Base-by-base conservation (phyloP, 2,113 vertebrate genomes). In the Pygoscelis antarcticus region DNA sequence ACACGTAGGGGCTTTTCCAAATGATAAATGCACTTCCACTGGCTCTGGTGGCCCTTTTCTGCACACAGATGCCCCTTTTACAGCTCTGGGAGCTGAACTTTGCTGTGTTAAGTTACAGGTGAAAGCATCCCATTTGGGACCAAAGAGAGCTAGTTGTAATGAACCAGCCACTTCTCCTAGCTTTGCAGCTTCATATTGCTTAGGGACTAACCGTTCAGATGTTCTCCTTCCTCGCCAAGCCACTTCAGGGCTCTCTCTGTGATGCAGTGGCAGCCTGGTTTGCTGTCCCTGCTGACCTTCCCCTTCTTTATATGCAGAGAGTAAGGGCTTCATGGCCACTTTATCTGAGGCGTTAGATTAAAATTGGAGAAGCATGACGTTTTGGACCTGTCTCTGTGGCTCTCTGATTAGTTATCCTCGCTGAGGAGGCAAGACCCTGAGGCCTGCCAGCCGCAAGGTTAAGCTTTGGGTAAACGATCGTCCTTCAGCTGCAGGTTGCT, bases 391-490 rank as follows among this genome's bases (percentile, higher is more conserved):
- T 93, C 72, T 94, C 65, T 95, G 72, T 76, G 68, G n/a, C 74
- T 80, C 65, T 96, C 64, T 65, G 55, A 94, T 96, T 89, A 89
- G 93, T 93, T 91, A 68, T 89, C 76, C 86, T 87, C 2, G 3
- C 94, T 78, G 61, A 94, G 80, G 62, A 92, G 88, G 84, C 85
- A 54, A 75, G 70, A 66, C 82, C 92, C 52, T 0, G 13, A 86
- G 60, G 40, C 52, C 88, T 96, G 96, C 89, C 66, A 81, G 66
- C 40, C 51, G 34, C 93, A 96, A 96, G 92, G 89, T 97, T 95
- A 97, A 94, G 94, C 72, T 81, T 25, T 71, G 52, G 81, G 57
- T 71, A 84, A 96, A 76, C 2, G 6, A 75, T 71, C 32, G 29
- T 23, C 77, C 83, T 94, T 90, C 1, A 4, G 60, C 87, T 61